Base-by-base conservation (phyloP, 2,797 vertebrate genomes). In the Tachyglossus aculeatus region DNA sequence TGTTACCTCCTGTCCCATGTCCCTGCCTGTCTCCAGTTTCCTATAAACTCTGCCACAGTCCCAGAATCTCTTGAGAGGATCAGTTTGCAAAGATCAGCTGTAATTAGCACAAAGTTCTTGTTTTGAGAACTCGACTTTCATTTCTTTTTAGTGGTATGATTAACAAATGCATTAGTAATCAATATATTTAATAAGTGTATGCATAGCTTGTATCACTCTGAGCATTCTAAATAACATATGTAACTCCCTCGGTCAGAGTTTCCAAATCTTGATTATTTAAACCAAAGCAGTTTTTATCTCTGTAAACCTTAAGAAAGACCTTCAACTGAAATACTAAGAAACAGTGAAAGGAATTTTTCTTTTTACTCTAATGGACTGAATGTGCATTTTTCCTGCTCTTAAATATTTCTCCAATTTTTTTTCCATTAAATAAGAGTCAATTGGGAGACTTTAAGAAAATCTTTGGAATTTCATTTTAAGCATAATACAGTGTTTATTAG, bases 211-310 rank as follows among this genome's bases (percentile, higher is more conserved):
- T 21, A 52, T 66, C 9, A 31, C 0, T 2, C 13, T 71, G 31
- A 21, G n/a, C 24, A 27, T 81, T 82, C 48, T 51, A 18, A 55
- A 25, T 40, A 40, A 52, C 44, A 1, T 84, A 63, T 41, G 21
- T 33, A 72, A 67, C 37, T 70, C 4, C 5, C 78, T 25, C 36
- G 25, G 14, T 59, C 2, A 4, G 47, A 72, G 51, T 80, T 88
- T 86, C 51, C 56, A 80, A 86, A 82, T 66, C 57, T 4, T 67
- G 61, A 57, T 76, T 83, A 59, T 71, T 90, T 86, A 84, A 65
- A 7, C 70, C 82, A 85, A 81, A 43, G 21, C 82, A 88, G 73
- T 78, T 77, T 77, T 88, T 77, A 84, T 73, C 73, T 85, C 45
- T 84, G 76, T 37, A 68, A 67, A 66, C 65, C 68, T 80, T 66